Base-by-base conservation (phyloP, 1,140 invertebrate genomes). In the Steinernema feltiae region DNA sequence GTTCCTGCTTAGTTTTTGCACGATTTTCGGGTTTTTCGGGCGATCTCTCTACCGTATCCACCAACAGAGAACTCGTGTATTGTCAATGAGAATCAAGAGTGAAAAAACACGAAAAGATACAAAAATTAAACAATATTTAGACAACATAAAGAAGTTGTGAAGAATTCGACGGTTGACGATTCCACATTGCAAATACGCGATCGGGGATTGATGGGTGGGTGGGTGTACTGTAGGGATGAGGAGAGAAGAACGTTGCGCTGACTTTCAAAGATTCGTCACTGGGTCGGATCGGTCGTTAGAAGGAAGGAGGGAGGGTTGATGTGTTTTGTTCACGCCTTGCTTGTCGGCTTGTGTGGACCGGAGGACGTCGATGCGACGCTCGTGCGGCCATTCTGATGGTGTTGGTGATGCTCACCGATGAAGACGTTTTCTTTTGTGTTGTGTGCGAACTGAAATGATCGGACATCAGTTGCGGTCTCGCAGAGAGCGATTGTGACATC, bases 1-100 rank as follows among this genome's bases (percentile, higher is more conserved):
- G n/a, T n/a, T n/a, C n/a, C n/a, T n/a, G n/a, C n/a, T n/a, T n/a
- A n/a, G n/a, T n/a, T n/a, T n/a, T n/a, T n/a, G n/a, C n/a, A n/a
- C n/a, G n/a, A n/a, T n/a, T n/a, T n/a, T n/a, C n/a, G n/a, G n/a
- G n/a, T n/a, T n/a, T n/a, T n/a, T n/a, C n/a, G n/a, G n/a, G n/a
- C n/a, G n/a, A n/a, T n/a, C n/a, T n/a, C n/a, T n/a, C n/a, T n/a
- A n/a, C n/a, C n/a, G n/a, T n/a, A n/a, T n/a, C n/a, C n/a, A 21
- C 53, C 53, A 63, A 63, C 53, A 63, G 53, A 27, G 53, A 63
- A 63, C 53, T 63, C 53, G 53, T 63, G 53, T 63, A 63, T 63
- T 63, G 15, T 63, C 53, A 63, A 63, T 63, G 53, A 63, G 53
- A 63, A 63, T 63, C 53, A 27, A 63, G 53, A 41, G 35, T 7